These are phyloP conservation scores for Eriosoma lanigerum DNA, from an alignment of 1,140 invertebrate genomes.

Conservation along the genomic window DNA sequence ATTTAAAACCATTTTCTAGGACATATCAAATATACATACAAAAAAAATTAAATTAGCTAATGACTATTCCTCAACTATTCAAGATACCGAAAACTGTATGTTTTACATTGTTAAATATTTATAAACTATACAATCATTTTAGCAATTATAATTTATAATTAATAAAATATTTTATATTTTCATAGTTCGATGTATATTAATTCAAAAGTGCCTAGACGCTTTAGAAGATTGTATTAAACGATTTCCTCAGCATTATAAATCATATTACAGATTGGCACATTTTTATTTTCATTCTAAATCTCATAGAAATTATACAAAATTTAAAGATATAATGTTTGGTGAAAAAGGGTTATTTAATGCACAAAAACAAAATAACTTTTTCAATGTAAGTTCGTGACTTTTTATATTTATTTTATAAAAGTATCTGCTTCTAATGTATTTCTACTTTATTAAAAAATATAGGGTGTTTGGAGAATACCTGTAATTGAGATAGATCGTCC, in stretches of 20 bases:
- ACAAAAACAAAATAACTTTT: conserved; percentile 82
- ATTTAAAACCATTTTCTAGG: conserved; percentile 21
- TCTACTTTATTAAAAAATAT: conserved; percentile 47
- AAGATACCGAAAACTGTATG: not conserved
- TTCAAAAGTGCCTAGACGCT: conserved; percentile 69
- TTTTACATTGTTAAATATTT: not conserved
- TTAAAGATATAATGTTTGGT: conserved; percentile 71
- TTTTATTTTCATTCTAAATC: conserved; percentile 76
- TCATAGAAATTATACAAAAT: conserved; percentile 68
- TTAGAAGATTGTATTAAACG: conserved; percentile 80
- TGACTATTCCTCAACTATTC: not conserved
- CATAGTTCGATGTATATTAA: conserved; percentile 60
- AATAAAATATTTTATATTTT: not conserved
- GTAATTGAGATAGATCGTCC: conserved; percentile 85
- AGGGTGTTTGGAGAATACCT: conserved; percentile 91
- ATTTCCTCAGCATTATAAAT: conserved; percentile 91
- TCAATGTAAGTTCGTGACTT: conserved; percentile 70
- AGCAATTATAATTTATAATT: not conserved
- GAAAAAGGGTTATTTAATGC: conserved; percentile 81
- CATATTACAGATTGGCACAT: conserved; percentile 82
- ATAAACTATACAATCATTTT: conserved; percentile 39
- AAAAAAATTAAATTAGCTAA: conserved; percentile 7
- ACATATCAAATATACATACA: not conserved
- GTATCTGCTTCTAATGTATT: too few species aligned
- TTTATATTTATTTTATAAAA: conserved; percentile 8